These are phyloP conservation scores for Pollachius pollachius DNA, from an alignment of 2,113 vertebrate genomes.

Conservation along the genomic window DNA sequence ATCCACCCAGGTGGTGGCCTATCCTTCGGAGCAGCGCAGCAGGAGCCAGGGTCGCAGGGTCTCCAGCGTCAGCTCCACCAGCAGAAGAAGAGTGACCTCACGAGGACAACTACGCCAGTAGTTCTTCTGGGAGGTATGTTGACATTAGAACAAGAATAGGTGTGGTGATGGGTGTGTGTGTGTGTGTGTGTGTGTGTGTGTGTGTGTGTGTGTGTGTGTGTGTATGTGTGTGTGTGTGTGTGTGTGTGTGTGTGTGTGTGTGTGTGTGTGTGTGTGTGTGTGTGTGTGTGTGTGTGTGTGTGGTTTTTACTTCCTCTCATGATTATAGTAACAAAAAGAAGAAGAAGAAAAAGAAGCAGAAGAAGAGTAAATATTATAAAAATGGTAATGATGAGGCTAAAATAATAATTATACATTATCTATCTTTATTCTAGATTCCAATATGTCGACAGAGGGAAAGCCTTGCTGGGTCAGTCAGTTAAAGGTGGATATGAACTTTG, in stretches of 20 bases:
- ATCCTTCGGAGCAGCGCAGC: conserved; percentile 66
- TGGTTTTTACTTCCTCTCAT: not conserved
- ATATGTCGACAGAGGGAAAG: conserved; percentile 38
- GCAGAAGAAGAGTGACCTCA: conserved; percentile 54
- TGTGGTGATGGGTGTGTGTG: not conserved
- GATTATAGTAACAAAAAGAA: not conserved
- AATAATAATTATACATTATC: conserved; percentile 19
- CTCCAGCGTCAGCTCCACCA: conserved; percentile 48
- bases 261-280: not conserved
- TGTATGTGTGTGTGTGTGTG: not conserved
- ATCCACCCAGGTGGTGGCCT: conserved; percentile 72
- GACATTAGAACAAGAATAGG: not conserved
- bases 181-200: not conserved
- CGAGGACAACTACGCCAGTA: conserved; percentile 63
- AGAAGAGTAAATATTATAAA: too few relatives aligned
- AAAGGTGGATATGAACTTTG: conserved; percentile 46
- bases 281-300: too few relatives aligned
- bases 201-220: not conserved
- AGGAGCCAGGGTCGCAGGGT: conserved; percentile 59
- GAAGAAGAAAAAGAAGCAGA: too few relatives aligned
- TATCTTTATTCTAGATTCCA: conserved; percentile 21
- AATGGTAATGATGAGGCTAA: not conserved
- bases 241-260: not conserved
- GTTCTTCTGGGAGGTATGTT: conserved; percentile 45
- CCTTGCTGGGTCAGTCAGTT: conserved; percentile 33